Percentiles rank a stretch among this genome's conserved stretches.
phyloP scores from a whole-genome alignment of 2,113 vertebrate genomes.

The Xiphias gladius region DNA sequence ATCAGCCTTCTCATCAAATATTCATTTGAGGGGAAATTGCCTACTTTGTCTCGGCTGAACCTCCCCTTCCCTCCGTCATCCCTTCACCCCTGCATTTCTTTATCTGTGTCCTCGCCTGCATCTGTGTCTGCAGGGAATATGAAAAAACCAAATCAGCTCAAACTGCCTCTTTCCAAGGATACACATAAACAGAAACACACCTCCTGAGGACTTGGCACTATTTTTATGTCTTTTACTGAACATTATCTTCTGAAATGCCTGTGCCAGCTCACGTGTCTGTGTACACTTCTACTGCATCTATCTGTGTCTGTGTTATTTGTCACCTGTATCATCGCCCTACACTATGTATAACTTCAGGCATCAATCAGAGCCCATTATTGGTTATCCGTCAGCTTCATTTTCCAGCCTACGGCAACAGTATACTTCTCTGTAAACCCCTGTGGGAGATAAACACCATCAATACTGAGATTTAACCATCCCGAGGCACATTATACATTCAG shows the following conservation, averaged over 20 bases:
- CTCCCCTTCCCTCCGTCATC: neutral
- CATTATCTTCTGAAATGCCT: conserved; percentile 6
- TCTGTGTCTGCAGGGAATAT: neutral
- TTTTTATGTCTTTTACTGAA: conserved; percentile 13
- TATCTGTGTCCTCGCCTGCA: conserved; percentile 15
- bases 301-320: conserved; percentile 17
- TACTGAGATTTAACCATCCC: conserved; percentile 46
- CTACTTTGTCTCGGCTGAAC: conserved; percentile 48
- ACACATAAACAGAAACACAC: neutral
- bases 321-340: conserved; percentile 25
- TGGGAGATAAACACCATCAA: conserved; percentile 66
- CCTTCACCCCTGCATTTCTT: conserved; percentile 19
- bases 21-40: conserved; percentile 63
- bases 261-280: conserved; percentile 16
- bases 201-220: neutral
- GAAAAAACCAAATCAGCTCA: conserved; percentile 21
- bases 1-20: conserved; percentile 70
- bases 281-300: neutral
- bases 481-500: conserved; percentile 51
- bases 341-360: conserved; percentile 32
- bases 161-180: neutral
- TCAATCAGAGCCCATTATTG: conserved; percentile 65
- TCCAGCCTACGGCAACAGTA: conserved; percentile 48
- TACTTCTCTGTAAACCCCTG: conserved; percentile 45
- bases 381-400: conserved; percentile 59